Conservation (phyloP, 2,888 invertebrate genomes). For the Drosophila tripunctata region DNA sequence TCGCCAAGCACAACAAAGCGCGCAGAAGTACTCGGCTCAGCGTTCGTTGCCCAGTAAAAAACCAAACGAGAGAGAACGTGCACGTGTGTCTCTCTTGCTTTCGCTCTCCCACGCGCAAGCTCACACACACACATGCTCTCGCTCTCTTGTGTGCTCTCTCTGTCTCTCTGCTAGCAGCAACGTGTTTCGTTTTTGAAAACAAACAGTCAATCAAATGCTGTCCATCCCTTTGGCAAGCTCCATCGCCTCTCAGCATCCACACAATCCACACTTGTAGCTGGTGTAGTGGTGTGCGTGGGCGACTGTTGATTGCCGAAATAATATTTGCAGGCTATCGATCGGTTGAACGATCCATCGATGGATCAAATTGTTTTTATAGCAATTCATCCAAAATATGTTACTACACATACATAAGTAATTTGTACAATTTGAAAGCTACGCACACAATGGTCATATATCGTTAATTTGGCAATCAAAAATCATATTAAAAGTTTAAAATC, state of each 20-base stretch:
- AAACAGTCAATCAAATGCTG: conserved; percentile 64
- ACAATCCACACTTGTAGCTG: not conserved
- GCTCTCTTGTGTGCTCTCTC: conserved; percentile 1
- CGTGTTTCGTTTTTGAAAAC: conserved; percentile 56
- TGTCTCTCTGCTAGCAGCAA: conserved; percentile 5
- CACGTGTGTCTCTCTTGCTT: conserved; percentile 31
- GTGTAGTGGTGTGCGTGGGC: conserved; percentile 50
- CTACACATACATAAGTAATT: conserved; percentile 27
- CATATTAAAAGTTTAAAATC: conserved; percentile 22
- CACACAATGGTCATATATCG: conserved; percentile 32
- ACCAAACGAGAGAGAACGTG: conserved; percentile 16
- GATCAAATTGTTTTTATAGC: conserved; percentile 32
- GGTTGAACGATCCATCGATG: conserved; percentile 5
- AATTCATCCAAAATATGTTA: conserved; percentile 2
- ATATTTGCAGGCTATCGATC: conserved; percentile 19
- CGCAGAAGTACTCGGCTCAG: conserved; percentile 64
- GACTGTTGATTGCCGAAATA: conserved; percentile 47
- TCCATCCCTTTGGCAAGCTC: conserved; percentile 6
- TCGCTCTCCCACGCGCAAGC: conserved; percentile 2
- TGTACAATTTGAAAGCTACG: conserved; percentile 36
- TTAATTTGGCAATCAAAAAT: conserved; percentile 17
- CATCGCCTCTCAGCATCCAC: conserved; percentile 9
- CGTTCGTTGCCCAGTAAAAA: not conserved
- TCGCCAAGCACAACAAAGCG: conserved; percentile 33
- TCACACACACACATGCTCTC: conserved; percentile 1